Evolutionary conservation across 2,797 vertebrate genomes (phyloP).

Genomic region (Premnoplex brunnescens): DNA sequence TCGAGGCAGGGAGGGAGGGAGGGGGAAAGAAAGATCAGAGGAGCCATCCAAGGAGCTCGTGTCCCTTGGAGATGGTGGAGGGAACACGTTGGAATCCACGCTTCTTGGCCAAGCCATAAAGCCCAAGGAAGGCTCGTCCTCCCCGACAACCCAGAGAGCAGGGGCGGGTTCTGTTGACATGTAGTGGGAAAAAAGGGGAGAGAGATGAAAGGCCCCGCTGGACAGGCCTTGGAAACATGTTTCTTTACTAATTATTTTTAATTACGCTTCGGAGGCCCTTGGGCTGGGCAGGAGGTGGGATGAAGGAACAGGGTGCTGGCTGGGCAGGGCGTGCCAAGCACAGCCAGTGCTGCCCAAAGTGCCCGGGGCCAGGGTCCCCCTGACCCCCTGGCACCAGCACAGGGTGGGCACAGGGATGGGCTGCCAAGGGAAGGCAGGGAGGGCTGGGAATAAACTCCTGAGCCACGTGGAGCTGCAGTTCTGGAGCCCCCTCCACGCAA

Average conservation of each 20-base stretch:
- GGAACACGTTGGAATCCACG: neutral
- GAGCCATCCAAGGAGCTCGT: neutral
- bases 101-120: constrained; percentile 37
- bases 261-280: neutral
- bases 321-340: neutral
- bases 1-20: neutral
- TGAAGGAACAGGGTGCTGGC: neutral
- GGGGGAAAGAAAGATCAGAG: neutral
- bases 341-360: neutral
- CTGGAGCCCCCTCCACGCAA: no score
- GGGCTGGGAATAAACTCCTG: neutral
- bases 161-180: constrained; percentile 33
- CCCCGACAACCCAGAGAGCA: neutral
- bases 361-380: neutral
- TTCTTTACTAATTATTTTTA: neutral
- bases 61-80: neutral
- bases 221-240: constrained; percentile 21
- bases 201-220: constrained; percentile 31
- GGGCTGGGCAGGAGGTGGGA: neutral
- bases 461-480: neutral
- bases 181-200: neutral
- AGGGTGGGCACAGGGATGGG: neutral
- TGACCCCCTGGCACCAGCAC: neutral
- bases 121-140: neutral
- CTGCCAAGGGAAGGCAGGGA: neutral